phyloP scores from a whole-genome alignment of 64 coral and sea anemone genomes.

The Montipora cactus region DNA sequence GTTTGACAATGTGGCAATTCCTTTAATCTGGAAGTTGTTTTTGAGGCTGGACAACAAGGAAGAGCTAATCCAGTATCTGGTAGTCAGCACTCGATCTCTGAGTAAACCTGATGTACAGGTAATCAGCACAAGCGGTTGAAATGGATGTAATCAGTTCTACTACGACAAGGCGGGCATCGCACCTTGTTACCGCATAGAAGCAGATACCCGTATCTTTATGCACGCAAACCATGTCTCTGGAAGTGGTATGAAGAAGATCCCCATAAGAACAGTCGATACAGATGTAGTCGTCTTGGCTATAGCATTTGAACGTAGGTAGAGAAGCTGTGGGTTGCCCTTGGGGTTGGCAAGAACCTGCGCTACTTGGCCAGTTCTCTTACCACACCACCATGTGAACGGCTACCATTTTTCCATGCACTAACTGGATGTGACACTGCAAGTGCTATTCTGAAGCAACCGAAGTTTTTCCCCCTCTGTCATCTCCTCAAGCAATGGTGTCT shows the following conservation, averaged over 20 bases:
- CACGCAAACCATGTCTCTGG: constrained; percentile 54
- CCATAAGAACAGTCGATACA: constrained; percentile 59
- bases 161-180: constrained; percentile 23
- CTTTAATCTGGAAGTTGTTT: constrained; percentile 71
- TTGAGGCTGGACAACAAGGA: constrained; percentile 74
- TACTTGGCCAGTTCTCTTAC: constrained; percentile 25
- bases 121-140: constrained; percentile 41
- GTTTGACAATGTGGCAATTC: constrained; percentile 36
- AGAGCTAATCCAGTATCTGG: constrained; percentile 63
- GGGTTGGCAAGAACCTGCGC: constrained; percentile 6
- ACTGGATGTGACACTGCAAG: constrained; percentile 59
- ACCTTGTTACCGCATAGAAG: constrained; percentile 46
- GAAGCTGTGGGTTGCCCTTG: constrained; percentile 39
- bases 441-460: constrained; percentile 39
- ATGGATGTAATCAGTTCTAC: constrained; percentile 47
- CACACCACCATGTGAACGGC: constrained; percentile 36
- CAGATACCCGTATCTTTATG: constrained; percentile 55
- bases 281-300: constrained; percentile 62
- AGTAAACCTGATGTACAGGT: constrained; percentile 14
- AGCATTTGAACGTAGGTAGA: constrained; percentile 23
- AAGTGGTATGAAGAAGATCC: constrained; percentile 42
- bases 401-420: constrained; percentile 66
- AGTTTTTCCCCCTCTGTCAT: constrained; percentile 33
- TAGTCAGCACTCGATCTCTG: constrained; percentile 21
- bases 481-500: constrained; percentile 29